Conservation (phyloP, 2,888 invertebrate species). For the Ornithoptera alexandrae region DNA sequence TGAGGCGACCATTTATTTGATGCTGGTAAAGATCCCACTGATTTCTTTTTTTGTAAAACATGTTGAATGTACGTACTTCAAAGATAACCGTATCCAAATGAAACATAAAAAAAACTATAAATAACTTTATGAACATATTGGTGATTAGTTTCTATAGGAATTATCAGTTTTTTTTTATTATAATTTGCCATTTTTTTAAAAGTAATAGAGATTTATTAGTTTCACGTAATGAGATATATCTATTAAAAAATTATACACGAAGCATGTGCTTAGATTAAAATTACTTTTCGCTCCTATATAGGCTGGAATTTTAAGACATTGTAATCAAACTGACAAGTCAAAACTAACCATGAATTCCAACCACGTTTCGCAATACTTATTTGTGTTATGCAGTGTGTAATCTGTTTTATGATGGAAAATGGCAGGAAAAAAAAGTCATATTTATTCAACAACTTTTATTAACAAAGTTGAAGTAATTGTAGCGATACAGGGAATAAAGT, state of each 20-base stretch:
- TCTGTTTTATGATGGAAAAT: neutral
- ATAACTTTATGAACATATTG: neutral
- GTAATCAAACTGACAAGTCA: neutral
- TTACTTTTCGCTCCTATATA: neutral
- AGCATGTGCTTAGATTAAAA: neutral
- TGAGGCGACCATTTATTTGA: conserved; percentile 28
- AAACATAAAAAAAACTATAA: neutral
- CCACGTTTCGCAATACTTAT: neutral
- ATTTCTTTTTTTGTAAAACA: conserved; percentile 15
- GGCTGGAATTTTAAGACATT: neutral
- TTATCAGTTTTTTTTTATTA: neutral
- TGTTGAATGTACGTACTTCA: conserved; percentile 11
- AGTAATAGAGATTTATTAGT: neutral
- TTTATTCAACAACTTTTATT: neutral
- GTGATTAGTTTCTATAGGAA: neutral
- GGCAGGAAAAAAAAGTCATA: neutral
- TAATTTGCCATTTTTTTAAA: neutral
- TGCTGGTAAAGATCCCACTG: conserved; percentile 7
- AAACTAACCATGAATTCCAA: neutral
- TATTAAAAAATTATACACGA: neutral
- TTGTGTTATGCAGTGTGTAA: neutral
- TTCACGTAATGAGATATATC: neutral
- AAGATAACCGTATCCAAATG: conserved; percentile 1
- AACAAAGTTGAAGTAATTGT: neutral
- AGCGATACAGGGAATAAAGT: too few relatives aligned